Evolutionary conservation across 1,140 invertebrate species (phyloP).

Genomic region (Meteorus sp.): DNA sequence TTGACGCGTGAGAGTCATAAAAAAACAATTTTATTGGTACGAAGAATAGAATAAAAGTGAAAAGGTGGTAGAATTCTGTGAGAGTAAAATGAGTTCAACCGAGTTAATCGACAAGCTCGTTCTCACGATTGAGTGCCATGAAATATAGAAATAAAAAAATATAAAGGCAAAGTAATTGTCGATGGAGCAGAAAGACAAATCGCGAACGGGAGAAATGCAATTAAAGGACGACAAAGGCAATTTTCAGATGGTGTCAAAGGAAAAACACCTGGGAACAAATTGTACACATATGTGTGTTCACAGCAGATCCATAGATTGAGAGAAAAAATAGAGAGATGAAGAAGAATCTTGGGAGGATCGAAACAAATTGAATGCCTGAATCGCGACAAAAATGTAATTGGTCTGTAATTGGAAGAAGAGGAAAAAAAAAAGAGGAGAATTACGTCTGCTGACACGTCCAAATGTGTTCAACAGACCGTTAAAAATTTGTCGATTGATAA

Average conservation of each 20-base stretch:
- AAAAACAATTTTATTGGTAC: too few relatives aligned
- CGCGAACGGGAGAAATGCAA: conserved; percentile 19
- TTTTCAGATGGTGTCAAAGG: conserved; percentile 12
- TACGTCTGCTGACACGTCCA: conserved; percentile 16
- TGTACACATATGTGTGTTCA: conserved; percentile 2
- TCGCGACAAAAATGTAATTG: conserved; percentile 27
- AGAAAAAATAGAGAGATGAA: background rate
- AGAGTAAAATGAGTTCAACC: too few relatives aligned
- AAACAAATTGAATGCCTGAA: too few relatives aligned
- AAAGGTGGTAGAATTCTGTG: too few relatives aligned
- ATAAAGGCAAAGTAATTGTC: background rate
- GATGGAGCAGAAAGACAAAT: conserved; percentile 12
- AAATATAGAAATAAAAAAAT: background rate
- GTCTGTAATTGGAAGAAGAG: conserved; percentile 27
- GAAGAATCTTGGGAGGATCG: background rate
- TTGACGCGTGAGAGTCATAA: too few relatives aligned
- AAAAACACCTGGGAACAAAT: conserved; percentile 20
- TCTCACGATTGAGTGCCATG: background rate
- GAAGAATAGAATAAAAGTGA: too few relatives aligned
- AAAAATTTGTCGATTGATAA: conserved; percentile 10
- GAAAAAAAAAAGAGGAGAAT: conserved; percentile 6
- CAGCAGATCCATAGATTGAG: background rate
- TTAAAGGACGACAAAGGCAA: conserved; percentile 14
- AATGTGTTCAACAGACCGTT: conserved; percentile 16
- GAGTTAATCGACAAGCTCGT: too few relatives aligned